Conservation (phyloP, 1,140 invertebrate species). For the Drosophila cardini region DNA sequence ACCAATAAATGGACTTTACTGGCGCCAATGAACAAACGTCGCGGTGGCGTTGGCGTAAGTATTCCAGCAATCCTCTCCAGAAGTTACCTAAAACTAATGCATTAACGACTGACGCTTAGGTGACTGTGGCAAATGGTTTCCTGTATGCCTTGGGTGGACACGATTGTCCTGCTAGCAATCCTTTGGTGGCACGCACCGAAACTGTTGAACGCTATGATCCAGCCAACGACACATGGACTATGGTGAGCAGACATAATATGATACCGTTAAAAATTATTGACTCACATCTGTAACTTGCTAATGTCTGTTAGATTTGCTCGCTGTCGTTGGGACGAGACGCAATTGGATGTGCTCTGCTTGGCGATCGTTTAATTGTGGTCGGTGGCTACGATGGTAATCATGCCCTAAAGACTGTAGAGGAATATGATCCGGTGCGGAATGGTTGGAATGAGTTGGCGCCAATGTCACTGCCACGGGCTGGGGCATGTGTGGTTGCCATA, state of each 20-base stretch:
- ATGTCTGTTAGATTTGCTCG: slow-evolving; percentile 86
- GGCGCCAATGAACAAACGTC: slow-evolving; percentile 94
- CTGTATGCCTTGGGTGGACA: slow-evolving; percentile 95
- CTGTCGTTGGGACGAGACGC: slow-evolving; percentile 95
- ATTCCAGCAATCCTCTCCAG: neutral
- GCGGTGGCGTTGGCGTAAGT: slow-evolving; percentile 93
- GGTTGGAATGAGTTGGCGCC: slow-evolving; percentile 92
- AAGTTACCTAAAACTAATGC: neutral
- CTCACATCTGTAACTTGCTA: neutral
- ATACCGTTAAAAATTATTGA: neutral
- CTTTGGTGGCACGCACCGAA: slow-evolving; percentile 92
- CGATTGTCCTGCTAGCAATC: slow-evolving; percentile 94
- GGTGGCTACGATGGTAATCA: slow-evolving; percentile 98
- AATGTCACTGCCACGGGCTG: slow-evolving; percentile 92
- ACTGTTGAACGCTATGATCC: slow-evolving; percentile 95
- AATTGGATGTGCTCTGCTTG: slow-evolving; percentile 95
- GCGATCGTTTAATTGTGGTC: slow-evolving; percentile 94
- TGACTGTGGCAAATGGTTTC: slow-evolving; percentile 93
- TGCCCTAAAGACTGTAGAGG: slow-evolving; percentile 95
- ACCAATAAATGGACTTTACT: slow-evolving; percentile 95
- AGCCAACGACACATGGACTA: slow-evolving; percentile 94
- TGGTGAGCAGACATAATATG: slow-evolving; percentile 86
- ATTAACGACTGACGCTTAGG: slow-evolving; percentile 64
- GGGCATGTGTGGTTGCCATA: slow-evolving; percentile 93
- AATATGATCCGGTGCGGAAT: slow-evolving; percentile 96